Conservation (phyloP, 2,888 invertebrate species). For the Diaprepes abbreviatus region DNA sequence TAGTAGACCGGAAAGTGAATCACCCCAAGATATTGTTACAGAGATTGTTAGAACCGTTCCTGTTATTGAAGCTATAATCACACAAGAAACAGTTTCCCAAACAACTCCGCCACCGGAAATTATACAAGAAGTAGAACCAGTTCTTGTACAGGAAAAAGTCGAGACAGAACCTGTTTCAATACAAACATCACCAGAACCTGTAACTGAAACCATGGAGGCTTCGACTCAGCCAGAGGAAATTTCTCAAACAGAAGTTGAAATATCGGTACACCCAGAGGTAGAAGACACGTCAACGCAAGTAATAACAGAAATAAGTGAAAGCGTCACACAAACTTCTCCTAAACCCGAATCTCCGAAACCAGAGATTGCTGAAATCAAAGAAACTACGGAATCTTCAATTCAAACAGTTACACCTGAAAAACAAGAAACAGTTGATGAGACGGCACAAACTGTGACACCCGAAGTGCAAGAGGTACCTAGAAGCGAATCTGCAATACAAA, state of each 20-base stretch:
- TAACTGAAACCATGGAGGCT: constrained; percentile 66
- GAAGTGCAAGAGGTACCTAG: constrained; percentile 56
- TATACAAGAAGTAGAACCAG: constrained; percentile 26
- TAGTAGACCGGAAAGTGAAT: constrained; percentile 71
- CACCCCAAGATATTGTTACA: constrained; percentile 69
- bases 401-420: constrained; percentile 66
- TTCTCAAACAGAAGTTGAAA: constrained; percentile 50
- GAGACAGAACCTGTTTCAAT: constrained; percentile 64
- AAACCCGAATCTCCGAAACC: constrained; percentile 52
- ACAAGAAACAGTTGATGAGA: constrained; percentile 60
- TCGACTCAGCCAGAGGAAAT: constrained; percentile 73
- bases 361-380: constrained; percentile 54
- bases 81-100: constrained; percentile 72
- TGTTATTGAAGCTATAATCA: constrained; percentile 73
- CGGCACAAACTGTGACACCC: constrained; percentile 61
- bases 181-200: constrained; percentile 71
- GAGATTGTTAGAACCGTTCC: constrained; percentile 70
- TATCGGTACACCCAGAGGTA: constrained; percentile 65
- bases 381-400: constrained; percentile 65
- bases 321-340: constrained; percentile 69
- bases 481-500: constrained; percentile 65
- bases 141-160: constrained; percentile 65
- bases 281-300: constrained; percentile 69
- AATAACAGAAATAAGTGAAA: constrained; percentile 57
- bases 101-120: constrained; percentile 71